These are phyloP conservation scores for Scortum barcoo DNA, from an alignment of 2,113 vertebrate species.

Conservation along the genomic window DNA sequence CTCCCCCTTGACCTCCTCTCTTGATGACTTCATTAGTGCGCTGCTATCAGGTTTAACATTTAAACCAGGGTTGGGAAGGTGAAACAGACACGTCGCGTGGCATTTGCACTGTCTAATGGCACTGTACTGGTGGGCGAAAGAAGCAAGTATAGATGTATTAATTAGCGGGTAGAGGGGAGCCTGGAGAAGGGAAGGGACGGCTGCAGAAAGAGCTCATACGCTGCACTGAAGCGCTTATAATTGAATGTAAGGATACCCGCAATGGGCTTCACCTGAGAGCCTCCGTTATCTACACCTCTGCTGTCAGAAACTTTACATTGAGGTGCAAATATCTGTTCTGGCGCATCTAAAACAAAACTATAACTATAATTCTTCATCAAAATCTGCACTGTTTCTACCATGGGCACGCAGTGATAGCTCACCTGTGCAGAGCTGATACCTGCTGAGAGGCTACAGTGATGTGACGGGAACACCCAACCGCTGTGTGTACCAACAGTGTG, in stretches of 20 bases:
- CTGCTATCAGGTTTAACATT: slow-evolving; percentile 85
- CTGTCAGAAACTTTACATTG: background rate
- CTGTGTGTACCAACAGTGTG: background rate
- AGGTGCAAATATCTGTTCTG: background rate
- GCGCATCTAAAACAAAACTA: background rate
- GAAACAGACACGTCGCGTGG: slow-evolving; percentile 81
- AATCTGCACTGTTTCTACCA: background rate
- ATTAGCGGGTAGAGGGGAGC: slow-evolving; percentile 66
- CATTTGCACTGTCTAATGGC: slow-evolving; percentile 84
- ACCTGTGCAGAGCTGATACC: background rate
- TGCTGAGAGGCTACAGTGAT: background rate
- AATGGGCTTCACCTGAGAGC: slow-evolving; percentile 13
- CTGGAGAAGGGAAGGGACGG: slow-evolving; percentile 15
- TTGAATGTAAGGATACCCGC: slow-evolving; percentile 28
- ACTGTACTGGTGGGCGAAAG: slow-evolving; percentile 51
- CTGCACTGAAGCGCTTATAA: slow-evolving; percentile 17
- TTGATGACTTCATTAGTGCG: slow-evolving; percentile 82
- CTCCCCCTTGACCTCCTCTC: slow-evolving; percentile 56
- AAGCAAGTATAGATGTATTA: slow-evolving; percentile 71
- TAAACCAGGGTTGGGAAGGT: slow-evolving; percentile 83
- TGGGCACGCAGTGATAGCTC: background rate
- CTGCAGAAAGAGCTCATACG: slow-evolving; percentile 29
- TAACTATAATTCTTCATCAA: background rate
- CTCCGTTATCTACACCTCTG: slow-evolving; percentile 10
- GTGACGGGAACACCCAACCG: background rate